Evolutionary conservation across 2,888 invertebrate genomes (phyloP), one percentile per base, ranked within the genome.

Genomic region (Papilio demoleus): DNA sequence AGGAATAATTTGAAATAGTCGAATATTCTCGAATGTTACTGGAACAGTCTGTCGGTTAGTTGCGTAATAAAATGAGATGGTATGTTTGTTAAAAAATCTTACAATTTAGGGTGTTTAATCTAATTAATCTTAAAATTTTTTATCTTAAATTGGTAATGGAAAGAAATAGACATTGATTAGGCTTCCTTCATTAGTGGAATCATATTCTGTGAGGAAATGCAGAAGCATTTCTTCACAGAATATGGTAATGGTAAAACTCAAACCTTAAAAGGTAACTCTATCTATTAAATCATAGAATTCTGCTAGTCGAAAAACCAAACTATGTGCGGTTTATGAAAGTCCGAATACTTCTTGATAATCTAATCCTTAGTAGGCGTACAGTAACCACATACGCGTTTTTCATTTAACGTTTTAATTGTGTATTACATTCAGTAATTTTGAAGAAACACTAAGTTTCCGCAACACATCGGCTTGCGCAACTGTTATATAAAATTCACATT

Each of bases 401-500:
- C n/a, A 19, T 47, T 50, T 50, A 50, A 50, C 24, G 14, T 14
- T 22, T 5, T 27, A 14, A 8, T 2, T 12, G n/a, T 53, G 14
- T 8, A 53, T 27, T 24, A 24, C 12, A 50, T 22, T n/a, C n/a
- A 27, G 14, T 22, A 38, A 59, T 38, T 40, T 31, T 27, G 45
- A 40, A 24, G 45, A 64, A 40, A 38, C 24, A 1, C 17, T 83
- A 83, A 79, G 75, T 80, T 87, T 86, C 84, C 79, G 79, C 80
- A 81, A 77, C 75, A 77, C 61, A 72, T 75, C 73, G 74, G 17
- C 75, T 77, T 80, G 78, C 81, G 84, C 82, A 80, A 76, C 72
- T 74, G 79, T 87, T 88, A 86, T 79, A 83, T 88, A 88, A 87
- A 84, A 79, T 76, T 76, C 77, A 84, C 84, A 84, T 85, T 85